Evolutionary conservation across 2,113 vertebrate genomes (phyloP).

Genomic region (Cathartes aura): DNA sequence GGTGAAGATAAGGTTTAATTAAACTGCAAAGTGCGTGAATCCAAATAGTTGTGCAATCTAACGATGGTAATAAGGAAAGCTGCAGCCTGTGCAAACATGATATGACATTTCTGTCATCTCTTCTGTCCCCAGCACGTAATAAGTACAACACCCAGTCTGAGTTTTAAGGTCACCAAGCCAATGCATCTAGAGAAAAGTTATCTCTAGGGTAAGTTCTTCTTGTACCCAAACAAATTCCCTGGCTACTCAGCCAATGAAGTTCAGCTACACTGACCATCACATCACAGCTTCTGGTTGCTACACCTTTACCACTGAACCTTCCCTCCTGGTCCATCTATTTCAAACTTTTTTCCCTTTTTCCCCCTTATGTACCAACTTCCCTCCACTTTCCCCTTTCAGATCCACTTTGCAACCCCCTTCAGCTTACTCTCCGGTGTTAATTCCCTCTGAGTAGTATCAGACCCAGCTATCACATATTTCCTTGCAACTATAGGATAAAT

Average conservation of each 20-base stretch:
- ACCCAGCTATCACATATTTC: not conserved
- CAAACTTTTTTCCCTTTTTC: not conserved
- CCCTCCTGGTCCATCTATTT: not conserved
- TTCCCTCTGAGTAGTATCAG: not conserved
- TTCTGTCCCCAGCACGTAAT: not conserved
- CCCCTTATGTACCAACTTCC: fast-evolving
- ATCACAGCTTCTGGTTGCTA: not conserved
- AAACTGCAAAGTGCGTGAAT: not conserved
- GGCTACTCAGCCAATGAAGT: not conserved
- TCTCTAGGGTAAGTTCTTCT: not conserved
- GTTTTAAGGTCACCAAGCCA: not conserved
- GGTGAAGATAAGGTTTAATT: not conserved
- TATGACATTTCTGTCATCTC: not conserved
- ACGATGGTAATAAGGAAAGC: not conserved
- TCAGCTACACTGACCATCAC: not conserved
- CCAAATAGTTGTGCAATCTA: not conserved
- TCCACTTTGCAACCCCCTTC: not conserved
- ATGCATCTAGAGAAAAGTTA: not conserved
- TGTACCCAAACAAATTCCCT: not conserved
- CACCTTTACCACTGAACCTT: not conserved
- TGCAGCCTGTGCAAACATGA: not conserved
- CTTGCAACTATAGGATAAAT: not conserved
- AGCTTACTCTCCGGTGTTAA: not conserved
- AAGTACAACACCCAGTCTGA: not conserved
- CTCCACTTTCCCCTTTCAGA: not conserved